Percentiles rank a stretch among this genome's conserved stretches.
These are phyloP conservation scores for Rhogogaster chlorosoma DNA, from an alignment of 2,888 invertebrate species.

Conservation along the genomic window DNA sequence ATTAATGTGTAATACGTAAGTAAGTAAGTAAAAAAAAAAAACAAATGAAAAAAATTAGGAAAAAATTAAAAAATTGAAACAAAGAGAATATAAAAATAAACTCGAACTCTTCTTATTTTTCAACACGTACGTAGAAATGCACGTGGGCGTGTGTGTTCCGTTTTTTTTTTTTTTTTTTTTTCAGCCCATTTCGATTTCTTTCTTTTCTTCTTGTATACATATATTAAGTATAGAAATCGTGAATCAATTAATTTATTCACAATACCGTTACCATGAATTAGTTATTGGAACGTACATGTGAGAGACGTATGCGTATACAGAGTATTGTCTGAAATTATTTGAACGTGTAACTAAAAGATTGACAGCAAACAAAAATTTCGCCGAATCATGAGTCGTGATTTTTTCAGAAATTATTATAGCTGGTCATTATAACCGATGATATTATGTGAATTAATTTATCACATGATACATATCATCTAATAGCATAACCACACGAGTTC, in stretches of 20 bases:
- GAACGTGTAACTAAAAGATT: background rate
- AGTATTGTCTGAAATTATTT: background rate
- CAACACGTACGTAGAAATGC: background rate
- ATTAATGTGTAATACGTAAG: background rate
- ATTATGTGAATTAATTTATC: background rate
- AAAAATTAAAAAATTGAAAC: background rate
- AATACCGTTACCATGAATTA: background rate
- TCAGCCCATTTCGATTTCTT: background rate
- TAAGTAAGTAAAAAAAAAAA: background rate
- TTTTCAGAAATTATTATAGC: background rate
- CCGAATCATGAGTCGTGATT: background rate
- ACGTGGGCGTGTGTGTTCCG: background rate
- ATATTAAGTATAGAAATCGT: background rate
- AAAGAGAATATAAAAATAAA: background rate
- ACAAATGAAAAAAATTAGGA: background rate
- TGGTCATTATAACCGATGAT: background rate
- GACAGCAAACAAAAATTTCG: background rate
- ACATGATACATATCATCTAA: background rate
- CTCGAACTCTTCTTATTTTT: background rate
- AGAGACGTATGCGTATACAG: background rate
- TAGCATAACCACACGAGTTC: background rate
- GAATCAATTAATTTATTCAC: background rate
- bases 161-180: background rate
- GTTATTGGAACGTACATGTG: background rate
- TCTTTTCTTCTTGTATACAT: background rate